Evolutionary conservation across 2,113 vertebrate species (phyloP), one percentile per base, ranked within the genome.

Genomic region (Micromys minutus): DNA sequence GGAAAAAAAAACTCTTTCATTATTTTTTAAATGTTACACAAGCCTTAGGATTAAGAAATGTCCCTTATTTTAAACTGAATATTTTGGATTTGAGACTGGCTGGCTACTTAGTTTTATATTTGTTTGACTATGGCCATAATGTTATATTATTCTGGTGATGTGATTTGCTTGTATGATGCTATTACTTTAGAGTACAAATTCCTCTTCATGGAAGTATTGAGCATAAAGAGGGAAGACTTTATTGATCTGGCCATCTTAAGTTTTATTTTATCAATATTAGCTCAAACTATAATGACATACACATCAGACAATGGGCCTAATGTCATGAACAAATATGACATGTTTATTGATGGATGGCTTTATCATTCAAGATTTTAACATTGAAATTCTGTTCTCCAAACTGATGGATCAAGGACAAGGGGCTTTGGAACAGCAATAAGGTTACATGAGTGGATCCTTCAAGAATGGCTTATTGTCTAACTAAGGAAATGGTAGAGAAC

Each of bases 11-110:
- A 52, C 4, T 47, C 36, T 50, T 75, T 84, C 34, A 65, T 45
- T 95, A 52, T 76, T 92, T 94, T 61, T 88, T 94, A 79, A 95
- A 77, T 55, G 57, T 87, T 59, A 87, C 5, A 84, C 7, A 88
- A 77, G 92, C 8, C 7, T 89, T n/a, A 75, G 55, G 59, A 36
- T 84, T 91, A 50, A 31, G 21, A 84, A 61, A 77, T 61, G 4
- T n/a, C 90, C 76, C 50, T 91, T 57, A 31, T 90, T 96, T 93
- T 29, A 84, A 92, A 92, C 13, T 83, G 52, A 89, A 85, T 11
- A 76, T 29, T 85, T 87, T 85, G 29, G 91, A 87, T n/a, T 84
- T 22, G 24, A 87, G 34, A 87, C 13, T 34, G 5, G 1, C 45
- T 93, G 36, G 4, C 19, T 39, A 71, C 13, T 69, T 81, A 12